Evolutionary conservation across 2,888 invertebrate species (phyloP), one percentile per base, ranked within the genome.

Genomic region (Cataglyphis cursor): DNA sequence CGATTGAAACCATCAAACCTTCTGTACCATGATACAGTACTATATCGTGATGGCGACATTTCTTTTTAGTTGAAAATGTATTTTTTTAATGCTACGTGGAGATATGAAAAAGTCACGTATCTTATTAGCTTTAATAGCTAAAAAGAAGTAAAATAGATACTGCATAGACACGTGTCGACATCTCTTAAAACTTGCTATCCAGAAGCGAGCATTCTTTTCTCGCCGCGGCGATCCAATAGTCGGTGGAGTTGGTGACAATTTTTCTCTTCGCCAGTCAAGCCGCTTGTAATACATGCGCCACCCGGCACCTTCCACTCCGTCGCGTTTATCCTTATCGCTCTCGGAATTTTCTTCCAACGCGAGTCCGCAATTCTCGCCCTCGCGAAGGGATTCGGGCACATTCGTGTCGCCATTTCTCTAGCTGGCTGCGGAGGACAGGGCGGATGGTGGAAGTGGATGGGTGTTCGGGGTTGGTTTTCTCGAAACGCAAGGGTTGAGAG

Each of bases 241-340:
- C 59, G 59, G 28, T 65, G 44, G 44, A 80, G 83, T 85, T 87
- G n/a, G 68, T 82, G 44, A 84, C 88, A 85, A 87, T 88, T 87
- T 85, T 83, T 85, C 85, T 80, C 68, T 15, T 70, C 80, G 72
- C 62, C 81, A 61, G 44, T 70, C 74, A 41, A 65, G 35, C 57
- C 48, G 48, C 59, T 59, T 41, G 74, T 81, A 88, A 87, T 83
- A 87, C 85, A 92, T 91, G 89, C 91, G 80, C 80, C 41, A 68
- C 87, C 80, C 80, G 83, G 81, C 65, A 51, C 38, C 82, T 84
- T 66, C 84, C 62, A 51, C 62, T 31, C 64, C 66, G 61, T 44
- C 64, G 82, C 84, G 80, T 86, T 90, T 86, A 83, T 85, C 82
- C 89, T 81, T 84, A 86, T 85, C 85, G 82, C 75, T 65, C 74